Base-by-base conservation (phyloP, 1,140 invertebrate genomes). In the Vollenhovia emeryi region DNA sequence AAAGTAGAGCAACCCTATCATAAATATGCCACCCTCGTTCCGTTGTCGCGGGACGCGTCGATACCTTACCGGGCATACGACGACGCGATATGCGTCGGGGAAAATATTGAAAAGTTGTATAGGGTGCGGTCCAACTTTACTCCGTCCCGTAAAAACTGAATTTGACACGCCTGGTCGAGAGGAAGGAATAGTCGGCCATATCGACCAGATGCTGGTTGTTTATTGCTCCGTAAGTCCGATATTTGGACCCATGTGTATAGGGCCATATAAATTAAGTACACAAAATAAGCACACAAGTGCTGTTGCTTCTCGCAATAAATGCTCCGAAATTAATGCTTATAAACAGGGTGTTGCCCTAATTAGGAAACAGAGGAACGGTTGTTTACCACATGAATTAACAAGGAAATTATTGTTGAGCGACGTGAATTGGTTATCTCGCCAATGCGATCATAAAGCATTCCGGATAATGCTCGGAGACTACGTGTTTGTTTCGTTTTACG, bases 181-280 rank as follows among this genome's bases (percentile, higher is more conserved):
- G 24, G 21, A 76, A 76, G 40, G 40, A 76, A 27, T 74, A 45
- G 24, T 33, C 15, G 36, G 24, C 74, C 36, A 45, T 76, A 76
- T 73, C 69, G 48, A 15, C 55, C 74, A 76, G 74, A 64, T 76
- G 74, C 40, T 33, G 48, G 27, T 48, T 62, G 18, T 76, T 76
- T 76, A 76, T 64, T 64, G 33, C 40, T 64, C 64, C 64, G n/a
- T 45, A 62, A 76, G 57, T 76, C 15, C 24, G 60, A 75, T 59
- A 75, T 75, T 76, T 76, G 6, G 74, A n/a, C 18, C 27, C 18
- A 30, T 76, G 24, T 76, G 21, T 40, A 33, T 21, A n/a, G 11
- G 4, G 8, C 3, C 40, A 7, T 33, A 62, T 76, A 76, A 76
- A 76, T 64, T 64, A 74, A 74, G 21, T 57, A 13, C 11, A 57